Evolutionary conservation across 2,113 vertebrate genomes (phyloP).

Genomic region (Zapornia atra): DNA sequence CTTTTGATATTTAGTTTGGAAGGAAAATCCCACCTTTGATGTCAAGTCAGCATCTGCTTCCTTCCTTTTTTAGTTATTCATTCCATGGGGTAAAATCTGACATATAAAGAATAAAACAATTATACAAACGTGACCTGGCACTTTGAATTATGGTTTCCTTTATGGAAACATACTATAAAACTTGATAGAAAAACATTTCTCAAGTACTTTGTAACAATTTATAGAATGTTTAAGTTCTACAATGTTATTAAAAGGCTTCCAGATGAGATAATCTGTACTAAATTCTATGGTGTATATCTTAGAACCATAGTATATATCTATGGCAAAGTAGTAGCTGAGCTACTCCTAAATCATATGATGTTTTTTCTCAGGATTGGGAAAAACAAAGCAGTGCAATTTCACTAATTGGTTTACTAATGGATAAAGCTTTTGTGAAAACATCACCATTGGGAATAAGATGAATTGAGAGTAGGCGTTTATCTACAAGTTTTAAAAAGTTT

Average conservation of each 20-base stretch:
- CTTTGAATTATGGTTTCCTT: conserved; percentile 14
- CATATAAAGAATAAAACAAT: neutral
- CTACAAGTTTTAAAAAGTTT: neutral
- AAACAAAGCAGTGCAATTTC: neutral
- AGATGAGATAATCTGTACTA: neutral
- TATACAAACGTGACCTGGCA: neutral
- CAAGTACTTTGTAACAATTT: neutral
- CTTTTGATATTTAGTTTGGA: neutral
- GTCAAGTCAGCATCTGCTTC: neutral
- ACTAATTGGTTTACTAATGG: neutral
- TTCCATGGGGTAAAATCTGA: neutral
- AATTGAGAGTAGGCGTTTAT: neutral
- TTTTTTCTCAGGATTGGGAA: neutral
- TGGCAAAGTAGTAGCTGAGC: neutral
- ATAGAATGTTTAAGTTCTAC: neutral
- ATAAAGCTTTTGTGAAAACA: neutral
- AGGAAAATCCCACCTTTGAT: conserved; percentile 8
- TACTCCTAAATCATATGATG: neutral
- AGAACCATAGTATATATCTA: neutral
- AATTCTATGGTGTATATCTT: neutral
- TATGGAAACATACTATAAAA: neutral
- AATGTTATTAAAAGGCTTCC: neutral
- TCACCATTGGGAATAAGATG: neutral
- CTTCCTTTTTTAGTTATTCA: neutral
- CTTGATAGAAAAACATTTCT: neutral